Evolutionary conservation across 2,888 invertebrate genomes (phyloP), one percentile per base, ranked within the genome.

Genomic region (Onchidella celtica): DNA sequence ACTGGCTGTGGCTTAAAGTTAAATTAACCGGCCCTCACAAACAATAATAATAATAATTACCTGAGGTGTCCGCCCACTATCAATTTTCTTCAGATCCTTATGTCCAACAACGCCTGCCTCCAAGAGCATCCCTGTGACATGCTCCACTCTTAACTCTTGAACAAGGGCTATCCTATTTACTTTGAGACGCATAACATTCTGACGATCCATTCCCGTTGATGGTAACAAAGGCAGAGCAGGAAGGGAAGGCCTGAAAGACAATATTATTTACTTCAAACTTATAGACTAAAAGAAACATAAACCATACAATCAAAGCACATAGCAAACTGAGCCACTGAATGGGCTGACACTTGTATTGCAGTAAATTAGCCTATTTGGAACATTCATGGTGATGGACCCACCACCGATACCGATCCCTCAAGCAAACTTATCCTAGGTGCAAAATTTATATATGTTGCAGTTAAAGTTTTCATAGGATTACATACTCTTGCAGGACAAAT

Each of bases 91-190:
- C 29, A 87, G 66, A 75, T 92, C 92, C 17, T 83, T 85, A 27
- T 86, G 87, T 27, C 84, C 85, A 17, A 92, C 68, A 9, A 91
- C 88, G 34, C 87, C 88, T 32, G 74, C 76, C 11, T 88, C 86
- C 34, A 85, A 83, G 14, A 92, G 85, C 40, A 86, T 83, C 24
- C 84, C 84, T 9, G 89, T 59, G 11, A 92, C 81, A 76, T 92
- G 90, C 59, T 91, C 92, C 0, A 91, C 90, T 72, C 86, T 84
- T 17, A 92, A 81, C 74, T 91, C 91, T 80, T 92, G 92, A 9
- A 91, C 87, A 63, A 92, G 82, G 9, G 91, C 90, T 59, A 91
- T 89, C 57, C 91, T 83, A 82, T 92, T 92, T 29, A 92, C 89
- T 40, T 88, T 86, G 27, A 92, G 81, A 57, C 91, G 85, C 91